Evolutionary conservation across 2,888 invertebrate genomes (phyloP).

Genomic region (Zhuqinia jingwanae): DNA sequence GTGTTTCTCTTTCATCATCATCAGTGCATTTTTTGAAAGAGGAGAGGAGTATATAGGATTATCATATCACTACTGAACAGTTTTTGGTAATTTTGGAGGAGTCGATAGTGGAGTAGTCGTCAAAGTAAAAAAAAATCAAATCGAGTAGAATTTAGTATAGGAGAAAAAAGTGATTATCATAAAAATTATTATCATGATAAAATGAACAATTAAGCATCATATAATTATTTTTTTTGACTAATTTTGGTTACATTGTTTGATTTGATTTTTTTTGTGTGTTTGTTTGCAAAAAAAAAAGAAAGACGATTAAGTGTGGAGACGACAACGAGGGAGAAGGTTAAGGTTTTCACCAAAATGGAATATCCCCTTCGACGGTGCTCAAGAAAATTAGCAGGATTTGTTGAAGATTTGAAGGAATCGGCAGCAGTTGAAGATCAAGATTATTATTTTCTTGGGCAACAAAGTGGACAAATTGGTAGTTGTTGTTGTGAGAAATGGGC

Average conservation of each 20-base stretch:
- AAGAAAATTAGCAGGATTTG: constrained; percentile 39
- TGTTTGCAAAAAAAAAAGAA: not conserved
- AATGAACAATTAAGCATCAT: constrained; percentile 12
- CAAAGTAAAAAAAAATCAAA: too few relatives aligned
- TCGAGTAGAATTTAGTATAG: too few relatives aligned
- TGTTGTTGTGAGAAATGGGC: constrained; percentile 53
- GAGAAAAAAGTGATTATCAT: too few relatives aligned
- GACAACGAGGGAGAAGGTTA: constrained; percentile 52
- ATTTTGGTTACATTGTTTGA: not conserved
- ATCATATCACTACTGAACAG: not conserved
- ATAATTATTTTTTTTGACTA: not conserved
- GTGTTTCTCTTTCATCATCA: constrained; percentile 39
- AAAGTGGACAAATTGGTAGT: constrained; percentile 46
- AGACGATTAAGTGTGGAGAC: constrained; percentile 41
- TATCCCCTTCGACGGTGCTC: constrained; percentile 38
- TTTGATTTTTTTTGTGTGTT: constrained; percentile 11
- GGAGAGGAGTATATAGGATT: not conserved
- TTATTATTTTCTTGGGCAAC: constrained; percentile 18
- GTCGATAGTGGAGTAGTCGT: not conserved
- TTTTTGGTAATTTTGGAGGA: constrained; percentile 11
- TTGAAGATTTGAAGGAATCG: constrained; percentile 32
- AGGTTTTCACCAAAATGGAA: constrained; percentile 67
- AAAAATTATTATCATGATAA: constrained; percentile 13
- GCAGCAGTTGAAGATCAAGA: constrained; percentile 27
- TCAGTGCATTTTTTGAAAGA: constrained; percentile 17